phyloP scores from a whole-genome alignment of 2,888 invertebrate genomes.

The Bellardia pandia region DNA sequence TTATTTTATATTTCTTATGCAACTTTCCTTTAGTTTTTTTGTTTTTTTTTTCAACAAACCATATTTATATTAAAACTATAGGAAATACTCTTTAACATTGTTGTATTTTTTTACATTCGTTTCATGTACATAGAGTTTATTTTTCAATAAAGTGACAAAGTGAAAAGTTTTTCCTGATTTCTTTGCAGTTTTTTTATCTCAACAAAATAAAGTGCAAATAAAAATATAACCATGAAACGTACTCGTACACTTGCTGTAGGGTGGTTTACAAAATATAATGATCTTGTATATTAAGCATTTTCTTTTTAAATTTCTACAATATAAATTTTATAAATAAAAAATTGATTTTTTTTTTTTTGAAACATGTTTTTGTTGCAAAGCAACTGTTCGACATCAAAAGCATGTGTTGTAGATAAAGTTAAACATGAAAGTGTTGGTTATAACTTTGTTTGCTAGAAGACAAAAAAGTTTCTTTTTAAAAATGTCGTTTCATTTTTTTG shows the following conservation, averaged over 20 bases:
- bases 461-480: constrained; percentile 53
- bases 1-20: constrained; percentile 5
- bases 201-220: neutral
- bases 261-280: constrained; percentile 56
- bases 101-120: constrained; percentile 7
- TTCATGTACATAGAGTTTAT: constrained; percentile 50
- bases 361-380: neutral
- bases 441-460: constrained; percentile 62
- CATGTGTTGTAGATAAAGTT: constrained; percentile 67
- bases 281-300: constrained; percentile 5
- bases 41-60: neutral
- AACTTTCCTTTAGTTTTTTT: neutral
- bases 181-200: constrained; percentile 17
- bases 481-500: neutral
- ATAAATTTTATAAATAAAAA: constrained; percentile 13
- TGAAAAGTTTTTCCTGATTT: constrained; percentile 54
- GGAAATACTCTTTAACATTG: constrained; percentile 24
- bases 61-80: constrained; percentile 50
- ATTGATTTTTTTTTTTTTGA: constrained; percentile 30
- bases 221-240: constrained; percentile 16
- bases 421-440: constrained; percentile 63
- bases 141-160: constrained; percentile 64
- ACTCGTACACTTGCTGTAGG: constrained; percentile 52
- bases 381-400: constrained; percentile 59
- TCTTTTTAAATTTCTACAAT: neutral